Percentiles rank a stretch among this genome's conserved stretches.
Evolutionary conservation across 1,140 invertebrate genomes (phyloP).

Genomic region (Ylistrum balloti): DNA sequence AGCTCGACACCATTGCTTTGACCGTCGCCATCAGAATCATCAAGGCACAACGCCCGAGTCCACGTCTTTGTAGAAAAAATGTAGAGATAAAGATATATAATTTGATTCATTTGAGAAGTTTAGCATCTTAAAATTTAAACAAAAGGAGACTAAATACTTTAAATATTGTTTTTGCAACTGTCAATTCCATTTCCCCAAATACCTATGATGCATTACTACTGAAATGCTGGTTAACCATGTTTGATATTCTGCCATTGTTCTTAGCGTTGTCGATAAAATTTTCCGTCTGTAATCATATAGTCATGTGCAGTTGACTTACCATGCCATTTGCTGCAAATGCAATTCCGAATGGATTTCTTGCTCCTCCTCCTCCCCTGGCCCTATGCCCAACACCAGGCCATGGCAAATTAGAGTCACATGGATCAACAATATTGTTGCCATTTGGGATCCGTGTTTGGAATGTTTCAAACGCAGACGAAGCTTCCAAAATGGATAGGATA

Average conservation of each 20-base stretch:
- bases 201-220: no score
- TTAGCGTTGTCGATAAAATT: no score
- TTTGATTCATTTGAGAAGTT: no score
- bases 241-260: no score
- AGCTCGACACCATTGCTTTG: constrained; percentile 71
- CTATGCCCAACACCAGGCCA: not conserved
- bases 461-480: not conserved
- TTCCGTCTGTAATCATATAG: no score
- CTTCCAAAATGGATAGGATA: not conserved
- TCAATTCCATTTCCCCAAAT: no score
- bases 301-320: no score
- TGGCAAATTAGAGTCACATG: not conserved
- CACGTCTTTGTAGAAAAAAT: constrained; percentile 57
- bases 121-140: no score
- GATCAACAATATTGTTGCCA: not conserved
- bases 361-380: not conserved
- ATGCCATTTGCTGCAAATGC: not conserved
- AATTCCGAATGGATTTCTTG: not conserved
- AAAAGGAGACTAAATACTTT: no score
- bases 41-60: constrained; percentile 64
- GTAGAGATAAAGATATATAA: no score
- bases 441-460: not conserved
- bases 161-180: no score
- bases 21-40: constrained; percentile 71
- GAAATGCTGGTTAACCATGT: no score